Base-by-base conservation (phyloP, 2,797 vertebrate species). In the Limosa lapponica region DNA sequence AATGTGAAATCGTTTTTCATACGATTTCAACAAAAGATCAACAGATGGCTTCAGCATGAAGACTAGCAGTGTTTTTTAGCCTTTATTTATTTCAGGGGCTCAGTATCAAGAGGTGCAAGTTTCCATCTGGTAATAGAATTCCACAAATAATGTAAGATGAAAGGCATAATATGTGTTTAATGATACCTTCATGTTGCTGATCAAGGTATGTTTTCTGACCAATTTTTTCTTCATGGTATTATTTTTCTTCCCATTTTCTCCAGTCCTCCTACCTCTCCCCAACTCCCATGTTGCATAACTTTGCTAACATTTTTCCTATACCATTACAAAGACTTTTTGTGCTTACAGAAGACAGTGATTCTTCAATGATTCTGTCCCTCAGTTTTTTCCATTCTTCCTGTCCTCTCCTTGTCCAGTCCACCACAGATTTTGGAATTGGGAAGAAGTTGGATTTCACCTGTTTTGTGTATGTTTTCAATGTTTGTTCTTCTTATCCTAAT, bases 111-210 rank as follows among this genome's bases (percentile, higher is more conserved):
- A 89, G 81, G 43, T 90, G 49, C 15, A 77, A 77, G 12, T 90
- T 92, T 95, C 84, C 82, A 89, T 79, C 59, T 93, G 84, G 71
- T 73, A 91, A 52, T 20, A 90, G 55, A 85, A 73, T 82, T 70
- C 32, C 49, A 65, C 36, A 70, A 87, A 88, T 66, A 90, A 87
- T 85, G 85, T 85, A 66, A 92, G 84, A 85, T 74, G 55, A 91
- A 95, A 95, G 24, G 55, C 34, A 44, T 65, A 83, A 81, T 69
- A 52, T 20, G 8, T 48, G 37, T 69, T 90, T 90, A 94, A 87
- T 73, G 43, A 80, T 67, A 94, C 32, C 39, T 95, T 80, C 49
- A 32, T 0, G 0, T 67, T 71, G 46, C 5, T 89, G 89, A 91
- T 82, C 66, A 72, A 90, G 90, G 81, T 69, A 57, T 49, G 89